Base-by-base conservation (phyloP, 2,113 vertebrate genomes). In the Myotis lucifugus region DNA sequence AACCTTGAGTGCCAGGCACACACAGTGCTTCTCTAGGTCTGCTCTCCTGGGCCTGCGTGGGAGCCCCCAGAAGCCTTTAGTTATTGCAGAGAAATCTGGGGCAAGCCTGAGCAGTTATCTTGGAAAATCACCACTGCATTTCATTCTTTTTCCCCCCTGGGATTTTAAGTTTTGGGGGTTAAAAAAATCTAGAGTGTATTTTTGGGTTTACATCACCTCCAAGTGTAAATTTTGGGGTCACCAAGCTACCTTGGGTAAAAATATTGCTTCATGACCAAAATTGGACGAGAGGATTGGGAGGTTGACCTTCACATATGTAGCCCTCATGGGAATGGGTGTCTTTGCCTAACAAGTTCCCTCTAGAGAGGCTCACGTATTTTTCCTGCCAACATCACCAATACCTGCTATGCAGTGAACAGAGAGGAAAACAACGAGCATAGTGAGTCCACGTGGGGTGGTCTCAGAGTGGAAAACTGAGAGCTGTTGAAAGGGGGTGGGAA, bases 11-110 rank as follows among this genome's bases (percentile, higher is more conserved):
- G 23, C 67, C 48, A 76, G 85, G 42, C 29, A 84, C 85, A 34
- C 34, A 88, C 37, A 73, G 40, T 14, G 27, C 27, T 34, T 84
- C n/a, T 94, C 70, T 59, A n/a, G 54, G 10, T 59, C 61, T 90
- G 74, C 46, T 77, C 40, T 81, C 18, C 34, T 46, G 46, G 64
- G 70, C 46, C 48, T 95, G n/a, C 23, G 27, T 10, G 2, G 15
- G 46, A 86, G 32, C 8, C 48, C 54, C 50, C 18, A 95, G 92
- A 94, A 95, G 88, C 73, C 74, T 92, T 85, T 74, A 94, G 52
- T 95, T 79, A 77, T 70, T 88, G 54, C 92, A 66, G 64, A 93
- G 86, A 95, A 96, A 79, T 64, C 77, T 74, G 88, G 56, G n/a
- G 42, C 8, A 90, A 70, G 29, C 70, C 61, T 83, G 40, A 52